These are phyloP conservation scores for Galemys pyrenaicus DNA, from an alignment of 2,113 vertebrate species.

Conservation along the genomic window DNA sequence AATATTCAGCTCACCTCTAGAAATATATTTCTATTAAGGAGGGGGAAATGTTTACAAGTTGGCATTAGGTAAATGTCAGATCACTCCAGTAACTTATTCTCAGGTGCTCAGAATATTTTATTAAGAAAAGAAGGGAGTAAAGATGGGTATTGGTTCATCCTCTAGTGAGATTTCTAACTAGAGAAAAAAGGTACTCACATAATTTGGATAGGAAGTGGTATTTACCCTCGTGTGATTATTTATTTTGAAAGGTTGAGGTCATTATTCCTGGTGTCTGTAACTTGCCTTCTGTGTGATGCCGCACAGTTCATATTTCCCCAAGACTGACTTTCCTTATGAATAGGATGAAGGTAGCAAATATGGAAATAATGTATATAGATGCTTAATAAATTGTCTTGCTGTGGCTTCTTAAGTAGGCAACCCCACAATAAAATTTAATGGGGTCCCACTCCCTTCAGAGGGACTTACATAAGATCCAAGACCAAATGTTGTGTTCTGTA, in stretches of 20 bases:
- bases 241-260: not conserved
- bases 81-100: not conserved
- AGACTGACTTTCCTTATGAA: not conserved
- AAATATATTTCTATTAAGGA: constrained; percentile 3
- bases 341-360: constrained; percentile 11
- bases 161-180: constrained; percentile 37
- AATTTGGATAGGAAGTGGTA: not conserved
- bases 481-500: not conserved
- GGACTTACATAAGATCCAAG: not conserved
- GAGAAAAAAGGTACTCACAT: not conserved
- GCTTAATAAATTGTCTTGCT: not conserved
- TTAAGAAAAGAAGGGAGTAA: constrained; percentile 36
- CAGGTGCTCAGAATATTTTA: not conserved
- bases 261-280: not conserved
- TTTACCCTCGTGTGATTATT: not conserved
- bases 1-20: not conserved
- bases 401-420: constrained; percentile 21
- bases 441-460: not conserved
- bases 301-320: not conserved
- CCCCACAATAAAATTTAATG: not conserved
- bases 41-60: not conserved
- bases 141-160: not conserved
- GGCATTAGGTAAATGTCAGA: not conserved
- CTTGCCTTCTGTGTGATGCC: not conserved
- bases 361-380: not conserved